Conservation (phyloP, 2,888 invertebrate genomes). For the Melieria crassipennis region DNA sequence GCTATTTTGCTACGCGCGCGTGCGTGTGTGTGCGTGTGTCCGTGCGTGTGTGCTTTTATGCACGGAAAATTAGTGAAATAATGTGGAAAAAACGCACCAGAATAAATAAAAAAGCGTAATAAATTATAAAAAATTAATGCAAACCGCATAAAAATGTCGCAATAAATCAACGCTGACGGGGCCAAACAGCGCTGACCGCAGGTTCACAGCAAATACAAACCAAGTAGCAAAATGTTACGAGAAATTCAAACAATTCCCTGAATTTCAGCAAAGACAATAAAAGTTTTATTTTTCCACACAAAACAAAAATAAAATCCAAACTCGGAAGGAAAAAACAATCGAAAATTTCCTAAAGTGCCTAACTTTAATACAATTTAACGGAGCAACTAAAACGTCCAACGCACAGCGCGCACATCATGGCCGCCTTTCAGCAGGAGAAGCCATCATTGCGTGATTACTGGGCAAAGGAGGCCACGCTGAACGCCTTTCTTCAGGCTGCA, state of each 20-base stretch:
- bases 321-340: too few relatives aligned
- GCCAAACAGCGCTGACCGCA: not conserved
- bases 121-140: constrained; percentile 21
- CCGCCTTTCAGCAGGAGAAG: constrained; percentile 48
- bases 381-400: too few relatives aligned
- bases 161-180: constrained; percentile 14
- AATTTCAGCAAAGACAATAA: too few relatives aligned
- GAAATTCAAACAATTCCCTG: too few relatives aligned
- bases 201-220: not conserved
- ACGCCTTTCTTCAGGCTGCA: constrained; percentile 57
- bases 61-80: not conserved
- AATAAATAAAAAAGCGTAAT: constrained; percentile 11
- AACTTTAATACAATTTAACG: too few relatives aligned
- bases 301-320: too few relatives aligned
- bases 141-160: constrained; percentile 8
- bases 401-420: constrained; percentile 43
- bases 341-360: too few relatives aligned
- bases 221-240: not conserved
- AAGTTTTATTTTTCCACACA: too few relatives aligned
- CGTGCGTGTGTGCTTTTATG: constrained; percentile 13
- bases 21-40: constrained; percentile 1
- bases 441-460: constrained; percentile 57
- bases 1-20: not conserved
- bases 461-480: constrained; percentile 61
- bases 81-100: constrained; percentile 10